These are phyloP conservation scores for Rhynchonycteris naso DNA, from an alignment of 2,797 vertebrate species.

Conservation along the genomic window DNA sequence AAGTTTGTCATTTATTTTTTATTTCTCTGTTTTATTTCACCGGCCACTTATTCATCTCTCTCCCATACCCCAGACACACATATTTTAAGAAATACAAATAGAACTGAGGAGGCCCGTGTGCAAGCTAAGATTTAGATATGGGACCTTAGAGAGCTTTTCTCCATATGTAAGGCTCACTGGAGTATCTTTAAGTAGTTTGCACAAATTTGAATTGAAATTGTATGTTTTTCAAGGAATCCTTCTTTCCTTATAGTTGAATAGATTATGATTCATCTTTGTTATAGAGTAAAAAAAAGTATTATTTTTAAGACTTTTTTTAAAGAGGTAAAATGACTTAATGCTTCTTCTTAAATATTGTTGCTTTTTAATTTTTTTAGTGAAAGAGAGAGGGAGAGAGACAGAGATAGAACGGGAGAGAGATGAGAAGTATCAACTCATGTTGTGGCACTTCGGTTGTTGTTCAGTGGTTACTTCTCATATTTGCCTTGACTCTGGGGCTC, in stretches of 20 bases:
- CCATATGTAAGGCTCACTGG: constrained; percentile 31
- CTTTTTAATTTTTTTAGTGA: neutral
- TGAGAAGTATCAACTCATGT: too few relatives aligned
- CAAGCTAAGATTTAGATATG: constrained; percentile 42
- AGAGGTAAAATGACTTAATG: constrained; percentile 41
- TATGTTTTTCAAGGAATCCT: constrained; percentile 62
- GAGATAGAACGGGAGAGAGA: too few relatives aligned
- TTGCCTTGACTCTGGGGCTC: too few relatives aligned
- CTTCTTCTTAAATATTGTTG: neutral
- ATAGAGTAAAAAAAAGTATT: constrained; percentile 44
- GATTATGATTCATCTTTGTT: constrained; percentile 66
- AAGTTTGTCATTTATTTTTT: constrained; percentile 46
- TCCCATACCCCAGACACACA: neutral
- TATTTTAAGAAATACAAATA: constrained; percentile 59
- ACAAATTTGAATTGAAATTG: constrained; percentile 51
- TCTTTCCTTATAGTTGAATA: constrained; percentile 47
- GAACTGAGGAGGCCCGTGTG: neutral
- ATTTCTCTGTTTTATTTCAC: constrained; percentile 5
- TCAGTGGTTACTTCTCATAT: too few relatives aligned
- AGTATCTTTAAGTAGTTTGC: constrained; percentile 53
- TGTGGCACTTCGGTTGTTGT: too few relatives aligned
- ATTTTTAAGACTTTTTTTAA: constrained; percentile 50
- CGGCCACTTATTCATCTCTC: neutral
- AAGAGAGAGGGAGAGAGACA: too few relatives aligned
- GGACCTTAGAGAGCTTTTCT: constrained; percentile 51